Percentiles rank a stretch among this genome's conserved stretches.
These are phyloP conservation scores for Drosophila setosimentum DNA, from an alignment of 2,888 invertebrate genomes.

Conservation along the genomic window DNA sequence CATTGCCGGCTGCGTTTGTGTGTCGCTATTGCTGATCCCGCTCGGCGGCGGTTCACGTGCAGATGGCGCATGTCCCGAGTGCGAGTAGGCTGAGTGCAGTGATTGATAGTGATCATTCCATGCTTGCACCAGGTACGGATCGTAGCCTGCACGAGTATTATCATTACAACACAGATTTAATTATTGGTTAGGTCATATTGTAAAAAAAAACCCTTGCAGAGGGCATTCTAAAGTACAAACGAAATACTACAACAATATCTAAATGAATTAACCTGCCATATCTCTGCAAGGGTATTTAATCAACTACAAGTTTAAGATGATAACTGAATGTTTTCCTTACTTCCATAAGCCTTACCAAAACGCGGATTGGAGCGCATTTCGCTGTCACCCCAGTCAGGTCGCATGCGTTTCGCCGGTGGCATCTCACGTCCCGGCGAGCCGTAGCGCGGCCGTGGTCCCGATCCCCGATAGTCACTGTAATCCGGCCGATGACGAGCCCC, in stretches of 20 bases:
- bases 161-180: not conserved
- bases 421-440: constrained; percentile 90
- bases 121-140: constrained; percentile 84
- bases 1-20: constrained; percentile 95
- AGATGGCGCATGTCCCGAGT: constrained; percentile 66
- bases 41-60: constrained; percentile 60
- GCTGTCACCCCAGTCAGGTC: constrained; percentile 89
- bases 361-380: constrained; percentile 84
- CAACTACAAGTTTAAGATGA: not conserved
- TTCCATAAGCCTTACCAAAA: constrained; percentile 83
- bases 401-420: constrained; percentile 91
- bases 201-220: not conserved
- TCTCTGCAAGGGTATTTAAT: not conserved
- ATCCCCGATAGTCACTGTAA: constrained; percentile 90
- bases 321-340: constrained; percentile 3
- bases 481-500: constrained; percentile 89
- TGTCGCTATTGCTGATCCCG: constrained; percentile 59
- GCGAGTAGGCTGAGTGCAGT: constrained; percentile 78
- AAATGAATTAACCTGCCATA: not conserved
- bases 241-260: not conserved
- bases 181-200: not conserved
- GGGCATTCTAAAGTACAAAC: not conserved
- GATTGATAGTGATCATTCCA: constrained; percentile 85
- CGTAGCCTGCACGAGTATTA: constrained; percentile 76
- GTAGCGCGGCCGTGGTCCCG: constrained; percentile 90